Conservation (phyloP, 2,113 vertebrate genomes). For the Salminus brasiliensis region DNA sequence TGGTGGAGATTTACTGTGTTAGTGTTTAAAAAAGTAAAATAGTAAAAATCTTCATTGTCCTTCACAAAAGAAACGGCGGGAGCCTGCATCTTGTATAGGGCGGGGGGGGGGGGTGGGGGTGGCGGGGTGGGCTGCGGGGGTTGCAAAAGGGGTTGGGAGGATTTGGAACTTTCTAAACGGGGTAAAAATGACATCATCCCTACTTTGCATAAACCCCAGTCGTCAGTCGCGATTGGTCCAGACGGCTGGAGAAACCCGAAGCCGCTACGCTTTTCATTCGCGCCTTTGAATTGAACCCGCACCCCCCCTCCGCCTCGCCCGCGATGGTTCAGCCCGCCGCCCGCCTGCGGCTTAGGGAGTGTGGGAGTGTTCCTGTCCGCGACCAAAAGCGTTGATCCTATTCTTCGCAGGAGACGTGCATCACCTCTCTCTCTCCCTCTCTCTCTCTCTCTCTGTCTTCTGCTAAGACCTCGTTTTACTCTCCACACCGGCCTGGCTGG, state of each 20-base stretch:
- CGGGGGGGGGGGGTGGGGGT: conserved; percentile 64
- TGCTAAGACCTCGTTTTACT: conserved; percentile 23
- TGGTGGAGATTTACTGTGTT: too few relatives aligned
- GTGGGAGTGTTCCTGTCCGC: conserved; percentile 46
- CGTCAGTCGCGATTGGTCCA: conserved; percentile 68
- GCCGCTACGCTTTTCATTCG: conserved; percentile 68
- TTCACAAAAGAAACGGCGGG: conserved; percentile 35
- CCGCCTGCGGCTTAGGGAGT: background rate
- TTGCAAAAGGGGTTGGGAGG: conserved; percentile 59
- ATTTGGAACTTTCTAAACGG: conserved; percentile 48
- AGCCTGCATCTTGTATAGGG: conserved; percentile 40
- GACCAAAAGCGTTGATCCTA: conserved; percentile 64
- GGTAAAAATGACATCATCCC: conserved; percentile 76
- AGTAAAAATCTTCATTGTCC: background rate
- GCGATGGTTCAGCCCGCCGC: conserved; percentile 57
- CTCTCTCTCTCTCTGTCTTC: conserved; percentile 33
- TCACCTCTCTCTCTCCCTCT: conserved; percentile 57
- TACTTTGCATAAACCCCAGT: conserved; percentile 75
- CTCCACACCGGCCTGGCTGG: background rate
- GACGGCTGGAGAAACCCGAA: conserved; percentile 59
- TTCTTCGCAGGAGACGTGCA: conserved; percentile 67
- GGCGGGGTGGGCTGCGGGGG: conserved; percentile 58
- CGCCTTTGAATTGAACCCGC: conserved; percentile 56
- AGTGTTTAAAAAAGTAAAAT: background rate
- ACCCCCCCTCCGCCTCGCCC: conserved; percentile 51